Evolutionary conservation across 2,888 invertebrate species (phyloP), one percentile per base, ranked within the genome.

Genomic region (Cordilura impudica): DNA sequence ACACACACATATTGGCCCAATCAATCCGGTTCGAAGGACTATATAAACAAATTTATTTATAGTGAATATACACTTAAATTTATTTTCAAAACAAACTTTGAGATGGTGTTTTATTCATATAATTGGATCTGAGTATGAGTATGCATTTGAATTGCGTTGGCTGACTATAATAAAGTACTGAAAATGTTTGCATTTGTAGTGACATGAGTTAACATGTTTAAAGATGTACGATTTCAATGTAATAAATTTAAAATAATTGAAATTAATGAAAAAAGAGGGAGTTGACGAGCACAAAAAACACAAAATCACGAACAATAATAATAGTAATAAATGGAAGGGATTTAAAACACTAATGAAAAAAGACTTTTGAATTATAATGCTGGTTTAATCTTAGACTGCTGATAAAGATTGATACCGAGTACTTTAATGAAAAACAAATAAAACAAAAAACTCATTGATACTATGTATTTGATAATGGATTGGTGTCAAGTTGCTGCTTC

Each of bases 181-280:
- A 60, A 71, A 60, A 65, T 58, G 65, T 66, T 71, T 77, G 65
- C 58, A 61, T 66, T 72, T 72, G 31, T 56, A 56, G 72, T 72
- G 77, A 77, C 71, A 72, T 60, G 26, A 58, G 71, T 71, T 53
- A 66, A 65, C 51, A 58, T 67, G 67, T 61, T 65, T 39, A 45
- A 71, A 43, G 51, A 49, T 58, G 60, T 45, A 66, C 31, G 51
- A 66, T 45, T 35, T 71, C 53, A 76, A 60, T 47, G 58, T 71
- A 71, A 47, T 58, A 60, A 76, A 71, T 76, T 71, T 71, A 54
- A 71, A 76, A 70, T 70, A 58, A 76, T 65, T 76, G 65, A 70
- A 76, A 65, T 76, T 70, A 58, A 70, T 66, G 18, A 51, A 56
- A 70, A 51, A 49, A 12, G 14, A 8, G 31, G n/a, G 29, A 4